Evolutionary conservation across 1,140 invertebrate genomes (phyloP), one percentile per base, ranked within the genome.

Genomic region (Bombus waltoni): DNA sequence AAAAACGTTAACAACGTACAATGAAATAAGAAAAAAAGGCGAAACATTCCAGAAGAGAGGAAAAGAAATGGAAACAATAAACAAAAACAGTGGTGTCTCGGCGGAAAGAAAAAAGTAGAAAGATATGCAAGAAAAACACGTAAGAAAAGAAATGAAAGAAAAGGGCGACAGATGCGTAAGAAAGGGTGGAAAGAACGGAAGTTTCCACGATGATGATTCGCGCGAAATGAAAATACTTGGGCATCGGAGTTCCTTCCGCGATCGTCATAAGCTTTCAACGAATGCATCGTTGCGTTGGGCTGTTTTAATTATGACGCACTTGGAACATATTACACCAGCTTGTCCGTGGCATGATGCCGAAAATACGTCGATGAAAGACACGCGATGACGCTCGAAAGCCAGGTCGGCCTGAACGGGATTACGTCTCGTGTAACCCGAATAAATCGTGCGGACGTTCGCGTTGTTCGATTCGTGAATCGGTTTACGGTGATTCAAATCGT

Each of bases 241-340:
- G 3, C 44, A 57, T 82, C 66, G 72, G n/a, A 35, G 71, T 70
- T 80, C 42, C 68, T 85, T 78, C 81, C 70, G 65, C 10, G 81
- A 83, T 74, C 80, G 75, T 86, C 75, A 59, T 66, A 77, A 74
- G 57, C 73, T 83, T 79, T 88, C 74, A 59, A 42, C 71, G 38
- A 79, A 68, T 53, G 57, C 83, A 68, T 65, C 62, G n/a, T 44
- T 28, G 32, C 59, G 66, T 76, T 77, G 57, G 79, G 79, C 68
- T 86, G 71, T 86, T 90, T 88, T 88, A 82, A 86, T 83, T 85
- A 83, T 90, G 89, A 88, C 87, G 89, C 89, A 88, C 73, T 81
- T 44, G 15, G 66, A n/a, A 57, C 83, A 71, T 81, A 81, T 86
- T 90, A 85, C 86, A 77, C 86, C 62, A 72, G 22, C 40, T 5